phyloP scores from a whole-genome alignment of 2,113 vertebrate genomes.

The Dromiciops gliroides region DNA sequence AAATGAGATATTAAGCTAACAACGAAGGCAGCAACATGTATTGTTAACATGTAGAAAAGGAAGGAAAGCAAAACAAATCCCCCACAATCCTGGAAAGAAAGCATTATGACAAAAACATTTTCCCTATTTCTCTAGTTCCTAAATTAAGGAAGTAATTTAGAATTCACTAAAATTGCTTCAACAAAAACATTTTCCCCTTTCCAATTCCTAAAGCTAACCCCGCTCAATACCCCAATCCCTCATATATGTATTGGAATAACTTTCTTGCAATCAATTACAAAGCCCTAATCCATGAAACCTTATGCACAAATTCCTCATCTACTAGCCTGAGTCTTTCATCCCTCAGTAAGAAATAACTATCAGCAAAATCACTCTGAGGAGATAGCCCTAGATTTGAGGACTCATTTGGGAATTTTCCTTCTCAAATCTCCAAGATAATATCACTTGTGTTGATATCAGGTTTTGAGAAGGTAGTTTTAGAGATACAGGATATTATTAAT shows the following conservation, averaged over 20 bases:
- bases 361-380: neutral
- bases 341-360: neutral
- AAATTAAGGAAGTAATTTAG: neutral
- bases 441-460: neutral
- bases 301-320: neutral
- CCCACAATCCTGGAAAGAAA: neutral
- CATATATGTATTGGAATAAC: neutral
- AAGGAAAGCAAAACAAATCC: neutral
- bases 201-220: neutral
- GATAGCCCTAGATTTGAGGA: neutral
- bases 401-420: neutral
- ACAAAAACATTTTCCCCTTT: neutral
- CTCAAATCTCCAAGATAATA: neutral
- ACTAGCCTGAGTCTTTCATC: neutral
- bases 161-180: neutral
- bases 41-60: neutral
- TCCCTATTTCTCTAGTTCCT: neutral
- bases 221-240: neutral
- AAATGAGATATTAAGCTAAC: slow-evolving; percentile 19
- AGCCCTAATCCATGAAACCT: neutral
- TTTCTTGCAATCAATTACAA: neutral
- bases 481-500: slow-evolving; percentile 27
- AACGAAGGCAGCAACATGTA: neutral
- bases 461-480: slow-evolving; percentile 3
- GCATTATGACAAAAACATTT: neutral